Conservation (phyloP, 1,140 invertebrate genomes). For the Eulimnadia texana region DNA sequence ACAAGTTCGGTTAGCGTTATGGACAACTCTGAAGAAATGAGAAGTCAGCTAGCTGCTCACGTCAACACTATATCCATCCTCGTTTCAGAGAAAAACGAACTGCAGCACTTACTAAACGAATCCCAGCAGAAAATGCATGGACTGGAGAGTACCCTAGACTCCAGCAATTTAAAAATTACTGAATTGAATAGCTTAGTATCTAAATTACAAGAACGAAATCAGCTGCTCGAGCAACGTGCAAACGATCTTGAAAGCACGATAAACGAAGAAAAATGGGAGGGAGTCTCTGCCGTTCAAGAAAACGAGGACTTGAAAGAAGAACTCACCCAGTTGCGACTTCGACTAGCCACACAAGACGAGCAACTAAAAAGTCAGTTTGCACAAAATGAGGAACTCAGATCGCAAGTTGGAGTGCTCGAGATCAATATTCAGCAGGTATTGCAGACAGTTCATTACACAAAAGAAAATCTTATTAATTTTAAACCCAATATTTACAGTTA, state of each 20-base stretch:
- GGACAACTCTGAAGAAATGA: not conserved
- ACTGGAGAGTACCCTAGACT: not conserved
- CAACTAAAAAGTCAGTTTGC: not conserved
- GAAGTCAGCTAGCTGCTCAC: not conserved
- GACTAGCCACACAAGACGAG: not conserved
- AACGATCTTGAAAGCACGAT: not conserved
- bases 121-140: not conserved
- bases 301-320: not conserved
- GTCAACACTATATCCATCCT: slow-evolving; percentile 1
- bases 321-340: not conserved
- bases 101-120: not conserved
- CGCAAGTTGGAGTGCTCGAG: slow-evolving; percentile 3
- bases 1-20: no score
- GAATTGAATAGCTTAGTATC: not conserved
- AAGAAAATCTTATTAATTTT: not conserved
- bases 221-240: no score
- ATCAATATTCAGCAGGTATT: slow-evolving; percentile 12
- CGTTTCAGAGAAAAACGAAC: slow-evolving; percentile 1
- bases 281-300: not conserved
- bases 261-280: not conserved
- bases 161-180: not conserved
- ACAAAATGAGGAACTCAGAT: not conserved
- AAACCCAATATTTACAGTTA: not conserved
- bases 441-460: not conserved
- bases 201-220: no score